Evolutionary conservation across 92 coral and sea anemone genomes (phyloP).

Genomic region (Blastomussa wellsi): DNA sequence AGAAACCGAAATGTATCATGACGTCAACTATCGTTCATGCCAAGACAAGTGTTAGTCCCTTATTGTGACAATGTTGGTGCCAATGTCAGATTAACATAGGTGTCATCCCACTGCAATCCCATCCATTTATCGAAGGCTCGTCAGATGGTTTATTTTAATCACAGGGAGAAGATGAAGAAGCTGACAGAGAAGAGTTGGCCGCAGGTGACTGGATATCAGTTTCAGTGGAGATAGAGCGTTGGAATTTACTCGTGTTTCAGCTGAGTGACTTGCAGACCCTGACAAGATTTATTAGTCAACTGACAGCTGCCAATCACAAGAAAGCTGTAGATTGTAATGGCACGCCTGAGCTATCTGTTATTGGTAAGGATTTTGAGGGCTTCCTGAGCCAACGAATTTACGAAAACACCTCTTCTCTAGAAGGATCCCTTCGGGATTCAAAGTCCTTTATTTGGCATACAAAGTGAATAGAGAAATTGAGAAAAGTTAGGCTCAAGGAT

Average conservation of each 20-base stretch:
- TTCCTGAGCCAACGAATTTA: not conserved
- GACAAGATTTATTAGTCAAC: conserved; percentile 22
- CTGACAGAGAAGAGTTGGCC: conserved; percentile 63
- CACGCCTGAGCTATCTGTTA: conserved; percentile 58
- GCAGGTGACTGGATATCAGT: conserved; percentile 96
- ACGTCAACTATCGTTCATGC: too few relatives aligned
- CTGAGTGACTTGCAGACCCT: conserved; percentile 81
- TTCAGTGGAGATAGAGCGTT: conserved; percentile 93
- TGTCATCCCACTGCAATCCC: not conserved
- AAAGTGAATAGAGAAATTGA: too few relatives aligned
- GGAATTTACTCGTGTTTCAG: conserved; percentile 93
- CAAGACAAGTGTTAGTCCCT: too few relatives aligned
- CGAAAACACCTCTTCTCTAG: too few relatives aligned
- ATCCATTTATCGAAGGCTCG: not conserved
- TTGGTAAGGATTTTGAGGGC: conserved; percentile 47
- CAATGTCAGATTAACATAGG: not conserved
- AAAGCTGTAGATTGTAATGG: not conserved
- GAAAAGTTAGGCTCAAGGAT: too few relatives aligned
- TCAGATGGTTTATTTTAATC: not conserved
- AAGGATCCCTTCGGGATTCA: too few relatives aligned
- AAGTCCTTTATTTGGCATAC: too few relatives aligned
- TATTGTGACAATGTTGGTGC: not conserved
- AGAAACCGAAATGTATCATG: too few relatives aligned
- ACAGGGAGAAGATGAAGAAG: conserved; percentile 65
- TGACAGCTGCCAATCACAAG: conserved; percentile 11